These are phyloP conservation scores for Buathra laborator DNA, from an alignment of 2,888 invertebrate genomes.

Conservation along the genomic window DNA sequence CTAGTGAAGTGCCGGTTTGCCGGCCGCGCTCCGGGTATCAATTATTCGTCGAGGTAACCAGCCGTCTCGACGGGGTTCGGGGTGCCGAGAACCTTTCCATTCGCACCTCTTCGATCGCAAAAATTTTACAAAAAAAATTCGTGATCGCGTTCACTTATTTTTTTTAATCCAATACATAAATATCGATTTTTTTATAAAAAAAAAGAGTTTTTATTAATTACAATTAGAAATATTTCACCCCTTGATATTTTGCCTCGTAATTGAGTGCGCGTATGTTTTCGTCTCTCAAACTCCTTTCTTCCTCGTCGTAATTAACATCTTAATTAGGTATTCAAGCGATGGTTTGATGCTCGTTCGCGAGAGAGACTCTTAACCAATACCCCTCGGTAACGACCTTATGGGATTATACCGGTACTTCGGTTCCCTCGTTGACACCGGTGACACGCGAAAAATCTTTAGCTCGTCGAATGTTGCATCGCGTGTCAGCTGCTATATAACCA, in stretches of 20 bases:
- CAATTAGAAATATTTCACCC: background rate
- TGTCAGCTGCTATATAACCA: background rate
- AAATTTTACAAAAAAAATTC: background rate
- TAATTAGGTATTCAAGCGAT: slow-evolving; percentile 82
- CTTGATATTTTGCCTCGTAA: background rate
- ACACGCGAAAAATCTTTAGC: slow-evolving; percentile 65
- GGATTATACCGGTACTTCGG: slow-evolving; percentile 49
- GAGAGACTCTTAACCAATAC: slow-evolving; percentile 49
- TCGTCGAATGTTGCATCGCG: slow-evolving; percentile 25
- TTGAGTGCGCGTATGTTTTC: slow-evolving; percentile 16
- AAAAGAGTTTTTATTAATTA: background rate
- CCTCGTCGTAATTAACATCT: slow-evolving; percentile 81
- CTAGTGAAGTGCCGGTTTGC: slow-evolving; percentile 64
- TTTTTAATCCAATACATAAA: too few relatives aligned
- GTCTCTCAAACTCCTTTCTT: slow-evolving; percentile 62
- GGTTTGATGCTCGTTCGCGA: slow-evolving; percentile 48
- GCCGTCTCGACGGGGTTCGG: slow-evolving; percentile 28
- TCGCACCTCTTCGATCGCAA: background rate
- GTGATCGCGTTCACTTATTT: background rate
- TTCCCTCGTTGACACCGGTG: slow-evolving; percentile 61
- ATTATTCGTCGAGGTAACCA: slow-evolving; percentile 73
- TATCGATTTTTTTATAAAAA: too few relatives aligned
- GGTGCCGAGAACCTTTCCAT: background rate
- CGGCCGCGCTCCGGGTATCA: slow-evolving; percentile 72
- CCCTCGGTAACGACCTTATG: slow-evolving; percentile 54